Percentiles rank a stretch among this genome's conserved stretches.
Evolutionary conservation across 2,113 vertebrate genomes (phyloP).

Genomic region (Agelaius phoeniceus): DNA sequence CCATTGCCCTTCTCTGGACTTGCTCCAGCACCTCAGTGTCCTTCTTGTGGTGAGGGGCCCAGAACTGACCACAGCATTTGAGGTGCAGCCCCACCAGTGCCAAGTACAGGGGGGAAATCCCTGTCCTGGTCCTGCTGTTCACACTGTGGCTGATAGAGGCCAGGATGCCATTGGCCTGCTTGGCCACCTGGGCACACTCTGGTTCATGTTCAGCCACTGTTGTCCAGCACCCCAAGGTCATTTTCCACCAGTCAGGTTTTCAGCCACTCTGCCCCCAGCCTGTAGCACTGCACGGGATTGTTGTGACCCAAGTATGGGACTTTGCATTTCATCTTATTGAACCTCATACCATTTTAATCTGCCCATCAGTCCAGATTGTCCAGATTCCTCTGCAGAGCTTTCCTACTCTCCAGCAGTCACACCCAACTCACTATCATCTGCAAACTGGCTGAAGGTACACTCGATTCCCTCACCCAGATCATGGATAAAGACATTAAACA

Average conservation of each 20-base stretch:
- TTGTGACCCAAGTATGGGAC: not conserved
- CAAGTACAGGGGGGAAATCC: fast-evolving
- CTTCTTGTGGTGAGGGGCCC: not conserved
- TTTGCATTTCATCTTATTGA: not conserved
- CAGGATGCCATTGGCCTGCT: not conserved
- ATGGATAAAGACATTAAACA: not conserved
- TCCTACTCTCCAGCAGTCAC: not conserved
- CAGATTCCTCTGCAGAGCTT: not conserved
- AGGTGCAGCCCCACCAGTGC: not conserved
- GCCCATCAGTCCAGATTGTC: not conserved
- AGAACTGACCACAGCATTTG: fast-evolving
- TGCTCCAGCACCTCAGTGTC: fast-evolving
- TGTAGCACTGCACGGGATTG: not conserved
- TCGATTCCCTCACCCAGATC: fast-evolving
- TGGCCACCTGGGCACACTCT: not conserved
- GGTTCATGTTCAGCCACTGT: not conserved
- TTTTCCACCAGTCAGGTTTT: not conserved
- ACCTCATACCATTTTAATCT: not conserved
- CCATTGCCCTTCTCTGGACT: not conserved
- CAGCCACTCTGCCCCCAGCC: not conserved
- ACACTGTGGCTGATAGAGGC: not conserved
- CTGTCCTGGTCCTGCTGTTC: not conserved
- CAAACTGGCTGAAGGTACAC: not conserved
- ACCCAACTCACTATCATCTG: not conserved
- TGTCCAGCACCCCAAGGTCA: not conserved